A percentile compares a stretch with the other conserved stretches of the same genome.
These are phyloP conservation scores for Diacarnus erythraeanus DNA, from an alignment of 37 sponge, comb jelly and placozoan species.

Conservation along the genomic window DNA sequence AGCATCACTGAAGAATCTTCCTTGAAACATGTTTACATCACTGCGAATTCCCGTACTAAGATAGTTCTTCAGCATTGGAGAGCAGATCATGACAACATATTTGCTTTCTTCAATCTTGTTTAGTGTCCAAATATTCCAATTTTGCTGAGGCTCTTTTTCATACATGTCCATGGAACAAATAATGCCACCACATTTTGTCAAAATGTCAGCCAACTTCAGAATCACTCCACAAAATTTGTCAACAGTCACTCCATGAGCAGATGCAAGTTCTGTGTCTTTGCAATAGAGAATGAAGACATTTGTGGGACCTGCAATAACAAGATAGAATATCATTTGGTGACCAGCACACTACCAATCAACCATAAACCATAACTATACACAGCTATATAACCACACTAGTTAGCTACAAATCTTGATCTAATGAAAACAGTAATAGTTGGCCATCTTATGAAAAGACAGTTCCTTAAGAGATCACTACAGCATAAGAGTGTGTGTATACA, in stretches of 20 bases:
- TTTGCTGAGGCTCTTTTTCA: not conserved
- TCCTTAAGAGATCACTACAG: no score
- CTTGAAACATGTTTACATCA: slow-evolving; percentile 13
- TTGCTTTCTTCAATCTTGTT: slow-evolving; percentile 17
- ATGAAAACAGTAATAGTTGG: no score
- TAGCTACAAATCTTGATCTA: no score
- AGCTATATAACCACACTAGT: no score
- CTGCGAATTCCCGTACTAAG: not conserved
- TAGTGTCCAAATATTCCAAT: slow-evolving; percentile 44
- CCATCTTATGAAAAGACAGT: no score
- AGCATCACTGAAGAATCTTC: not conserved
- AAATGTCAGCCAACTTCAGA: slow-evolving; percentile 18
- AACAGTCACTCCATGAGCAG: not conserved
- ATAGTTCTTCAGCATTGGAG: not conserved
- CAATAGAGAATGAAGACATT: slow-evolving; percentile 39
- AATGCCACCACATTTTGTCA: slow-evolving; percentile 5
- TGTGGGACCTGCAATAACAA: not conserved
- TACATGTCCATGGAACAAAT: slow-evolving; percentile 14
- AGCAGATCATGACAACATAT: slow-evolving; percentile 31
- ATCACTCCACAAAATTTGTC: slow-evolving; percentile 21
- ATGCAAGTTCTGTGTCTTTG: slow-evolving; percentile 1
- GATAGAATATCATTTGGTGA: not conserved
- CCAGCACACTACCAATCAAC: not conserved
- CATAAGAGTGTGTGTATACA: no score
- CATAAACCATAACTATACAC: no score